phyloP scores from a whole-genome alignment of 2,888 invertebrate species.

The Pardosa pseudoannulata region DNA sequence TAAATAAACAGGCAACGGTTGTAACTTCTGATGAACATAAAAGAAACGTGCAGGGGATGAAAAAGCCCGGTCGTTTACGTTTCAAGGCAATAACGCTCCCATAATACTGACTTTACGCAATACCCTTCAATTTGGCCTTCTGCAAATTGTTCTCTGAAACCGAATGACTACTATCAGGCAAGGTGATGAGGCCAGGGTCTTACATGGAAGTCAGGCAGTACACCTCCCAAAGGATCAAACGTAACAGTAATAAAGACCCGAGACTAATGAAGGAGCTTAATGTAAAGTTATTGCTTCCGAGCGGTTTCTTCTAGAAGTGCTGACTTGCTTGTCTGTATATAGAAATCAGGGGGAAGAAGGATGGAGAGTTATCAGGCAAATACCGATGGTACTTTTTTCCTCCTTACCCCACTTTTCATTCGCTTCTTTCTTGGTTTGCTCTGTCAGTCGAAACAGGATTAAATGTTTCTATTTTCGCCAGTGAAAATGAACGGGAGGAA shows the following conservation, averaged over 20 bases:
- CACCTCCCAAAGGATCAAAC: conserved; percentile 37
- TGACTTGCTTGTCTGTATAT: conserved; percentile 24
- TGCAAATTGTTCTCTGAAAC: conserved; percentile 57
- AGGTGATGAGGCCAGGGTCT: conserved; percentile 40
- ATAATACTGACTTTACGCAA: conserved; percentile 46
- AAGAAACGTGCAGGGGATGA: conserved; percentile 23
- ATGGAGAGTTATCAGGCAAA: conserved; percentile 53
- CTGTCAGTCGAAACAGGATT: conserved; percentile 67
- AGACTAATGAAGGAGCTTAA: conserved; percentile 68
- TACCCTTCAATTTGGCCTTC: conserved; percentile 59
- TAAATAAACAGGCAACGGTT: conserved; percentile 11
- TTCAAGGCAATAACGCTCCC: conserved; percentile 49
- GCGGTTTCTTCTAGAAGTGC: conserved; percentile 17
- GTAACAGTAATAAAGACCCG: conserved; percentile 57
- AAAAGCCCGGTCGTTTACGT: conserved; percentile 58
- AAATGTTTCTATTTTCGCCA: conserved; percentile 67
- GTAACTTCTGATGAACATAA: conserved; percentile 26
- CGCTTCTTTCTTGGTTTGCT: conserved; percentile 62
- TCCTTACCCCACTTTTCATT: conserved; percentile 61
- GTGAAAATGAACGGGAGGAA: conserved; percentile 59
- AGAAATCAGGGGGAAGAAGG: conserved; percentile 34
- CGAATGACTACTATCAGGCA: conserved; percentile 48
- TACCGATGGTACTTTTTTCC: conserved; percentile 19
- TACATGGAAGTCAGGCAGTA: not conserved
- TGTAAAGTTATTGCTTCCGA: conserved; percentile 61